These are phyloP conservation scores for Phyllotis vaccarum DNA, from an alignment of 2,797 vertebrate species.

Conservation along the genomic window DNA sequence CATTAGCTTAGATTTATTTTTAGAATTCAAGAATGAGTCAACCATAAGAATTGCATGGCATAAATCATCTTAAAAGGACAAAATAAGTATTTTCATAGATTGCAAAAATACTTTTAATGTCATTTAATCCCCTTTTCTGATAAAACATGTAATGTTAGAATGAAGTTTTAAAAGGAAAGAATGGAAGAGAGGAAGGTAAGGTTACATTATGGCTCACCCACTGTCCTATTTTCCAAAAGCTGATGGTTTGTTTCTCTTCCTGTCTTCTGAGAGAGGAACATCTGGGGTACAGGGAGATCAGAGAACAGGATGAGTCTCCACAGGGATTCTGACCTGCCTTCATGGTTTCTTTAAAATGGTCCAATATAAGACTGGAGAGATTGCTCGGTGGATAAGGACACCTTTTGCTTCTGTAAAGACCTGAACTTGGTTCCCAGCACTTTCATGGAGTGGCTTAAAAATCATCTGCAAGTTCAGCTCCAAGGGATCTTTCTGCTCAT, in stretches of 20 bases:
- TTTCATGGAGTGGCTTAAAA: background rate
- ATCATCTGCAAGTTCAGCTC: background rate
- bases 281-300: fast-evolving
- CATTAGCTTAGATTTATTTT: slow-evolving; percentile 29
- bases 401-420: background rate
- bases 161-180: background rate
- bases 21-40: slow-evolving; percentile 28
- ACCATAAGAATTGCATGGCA: slow-evolving; percentile 10
- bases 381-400: background rate
- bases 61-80: background rate
- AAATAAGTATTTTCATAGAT: slow-evolving; percentile 20
- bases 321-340: background rate
- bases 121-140: background rate
- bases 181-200: background rate
- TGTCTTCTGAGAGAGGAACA: background rate
- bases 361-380: background rate
- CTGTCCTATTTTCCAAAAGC: background rate
- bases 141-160: background rate
- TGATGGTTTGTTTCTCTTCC: background rate
- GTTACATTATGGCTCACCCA: background rate
- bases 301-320: background rate
- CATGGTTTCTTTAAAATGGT: background rate
- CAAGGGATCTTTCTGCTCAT: too few relatives aligned
- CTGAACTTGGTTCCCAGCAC: background rate
- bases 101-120: slow-evolving; percentile 17